Evolutionary conservation across 2,888 invertebrate species (phyloP), one percentile per base, ranked within the genome.

Genomic region (Drosophila paucipuncta): DNA sequence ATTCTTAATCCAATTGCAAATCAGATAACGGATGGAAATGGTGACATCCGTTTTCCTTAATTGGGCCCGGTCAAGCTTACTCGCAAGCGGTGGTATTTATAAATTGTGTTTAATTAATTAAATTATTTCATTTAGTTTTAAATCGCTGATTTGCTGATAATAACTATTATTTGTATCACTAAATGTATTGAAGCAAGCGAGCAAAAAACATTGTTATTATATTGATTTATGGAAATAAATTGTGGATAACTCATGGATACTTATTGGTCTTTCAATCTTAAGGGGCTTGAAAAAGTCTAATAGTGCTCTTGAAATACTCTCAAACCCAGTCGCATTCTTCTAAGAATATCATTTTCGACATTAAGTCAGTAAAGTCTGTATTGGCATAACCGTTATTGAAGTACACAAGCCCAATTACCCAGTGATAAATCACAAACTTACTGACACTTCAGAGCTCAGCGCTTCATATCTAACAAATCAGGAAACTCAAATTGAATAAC

Each of bases 401-500:
- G 58, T 39, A 49, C 18, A 37, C 41, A 61, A 31, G 35, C n/a
- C 54, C 52, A 86, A 72, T 79, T 79, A 41, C 39, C n/a, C 57
- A 47, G 25, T 54, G 66, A 70, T 68, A 58, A 33, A 66, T 28
- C 39, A 49, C 35, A 43, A 65, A 61, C 68, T 68, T 47, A 41
- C 49, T 66, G 61, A 67, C 78, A 76, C 75, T 74, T 61, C 9
- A 69, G 57, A 43, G 58, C 66, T 68, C 41, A 63, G 30, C 43
- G 49, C 31, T 30, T 54, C 33, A 30, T 53, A 73, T 69, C 64
- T 62, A 55, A 22, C 13, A 62, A 69, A 80, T 80, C 47, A 50
- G 71, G 33, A 70, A 76, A 73, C 60, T 73, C 68, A 84, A 87
- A 85, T 89, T 89, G 76, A 80, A 87, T 87, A 84, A 85, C 68